Evolutionary conservation across 2,113 vertebrate species (phyloP), one percentile per base, ranked within the genome.

Genomic region (Brachyhypopomus gauderio): DNA sequence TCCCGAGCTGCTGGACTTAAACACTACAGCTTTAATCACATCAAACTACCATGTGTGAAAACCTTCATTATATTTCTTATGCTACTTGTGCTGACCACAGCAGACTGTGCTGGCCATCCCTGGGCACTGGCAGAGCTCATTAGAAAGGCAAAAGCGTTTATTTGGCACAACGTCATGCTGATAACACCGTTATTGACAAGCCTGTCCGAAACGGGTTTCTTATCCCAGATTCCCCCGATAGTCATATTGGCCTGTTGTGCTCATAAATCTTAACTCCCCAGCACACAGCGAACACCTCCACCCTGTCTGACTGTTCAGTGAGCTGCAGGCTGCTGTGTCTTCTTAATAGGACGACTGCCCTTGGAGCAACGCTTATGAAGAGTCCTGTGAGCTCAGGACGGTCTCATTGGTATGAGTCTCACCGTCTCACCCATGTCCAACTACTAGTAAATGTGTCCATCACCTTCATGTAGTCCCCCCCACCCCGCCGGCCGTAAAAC

Each of bases 371-470:
- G 72, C 19, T 70, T 34, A 56, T 62, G 77, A 59, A 52, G 17
- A 30, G 48, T 38, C 34, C 19, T 11, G 48, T 84, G 62, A 74
- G 45, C 6, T 11, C 23, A 20, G 38, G 23, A 59, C 55, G 59
- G 52, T 60, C 36, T 59, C 60, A 81, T 81, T 64, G 79, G 73
- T 84, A 77, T 77, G 59, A 20, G 59, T 6, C 48, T 77, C 78
- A 67, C 8, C 66, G 34, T 72, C 45, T 48, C 14, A 38, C 75
- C 59, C 48, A 20, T 72, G 59, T 48, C 36, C n/a, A 73, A 38
- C 72, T 41, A 17, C 74, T 74, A 59, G 77, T 81, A 30, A 74
- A 84, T 81, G 34, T 66, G 45, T 77, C 48, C 77, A 72, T 73
- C 70, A 67, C 75, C 25, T 69, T 72, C 63, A 58, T 56, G 66